These are phyloP conservation scores for Mastacembelus armatus DNA, from an alignment of 2,797 vertebrate species.

Conservation along the genomic window DNA sequence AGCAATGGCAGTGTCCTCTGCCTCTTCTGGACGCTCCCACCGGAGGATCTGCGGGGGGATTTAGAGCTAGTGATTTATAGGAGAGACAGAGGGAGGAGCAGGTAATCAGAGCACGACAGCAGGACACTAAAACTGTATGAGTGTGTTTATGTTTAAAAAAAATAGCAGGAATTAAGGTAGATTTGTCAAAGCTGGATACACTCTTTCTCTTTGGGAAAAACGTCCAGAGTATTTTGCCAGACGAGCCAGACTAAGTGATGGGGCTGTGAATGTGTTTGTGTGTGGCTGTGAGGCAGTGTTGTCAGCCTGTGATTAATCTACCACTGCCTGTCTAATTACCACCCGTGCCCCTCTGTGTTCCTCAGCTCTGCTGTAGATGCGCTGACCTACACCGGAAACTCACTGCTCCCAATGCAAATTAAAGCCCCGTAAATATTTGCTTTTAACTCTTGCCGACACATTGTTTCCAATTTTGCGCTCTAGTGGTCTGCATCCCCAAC, in stretches of 20 bases:
- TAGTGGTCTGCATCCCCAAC: conserved; percentile 57
- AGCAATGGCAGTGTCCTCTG: conserved; percentile 43
- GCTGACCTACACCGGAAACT: conserved; percentile 71
- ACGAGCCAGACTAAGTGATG: conserved; percentile 34
- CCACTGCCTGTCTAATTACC: conserved; percentile 80
- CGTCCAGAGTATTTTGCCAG: conserved; percentile 23
- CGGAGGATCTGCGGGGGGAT: conserved; percentile 25
- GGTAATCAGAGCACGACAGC: conserved; percentile 58
- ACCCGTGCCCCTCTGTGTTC: conserved; percentile 51
- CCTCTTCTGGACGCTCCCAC: conserved; percentile 36
- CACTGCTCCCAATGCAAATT: conserved; percentile 68
- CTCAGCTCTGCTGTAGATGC: conserved; percentile 24
- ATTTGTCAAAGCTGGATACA: conserved; percentile 18
- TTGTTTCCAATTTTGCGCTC: conserved; percentile 84
- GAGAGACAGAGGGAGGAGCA: conserved; percentile 33
- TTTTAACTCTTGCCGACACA: conserved; percentile 80
- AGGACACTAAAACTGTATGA: conserved; percentile 10
- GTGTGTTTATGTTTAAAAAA: conserved; percentile 21
- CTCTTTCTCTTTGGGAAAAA: conserved; percentile 31
- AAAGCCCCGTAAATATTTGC: conserved; percentile 84
- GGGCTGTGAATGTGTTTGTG: conserved; percentile 40
- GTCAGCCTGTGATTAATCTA: conserved; percentile 78
- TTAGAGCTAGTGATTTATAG: conserved; percentile 58
- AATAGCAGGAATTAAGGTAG: neutral
- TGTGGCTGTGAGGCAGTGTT: conserved; percentile 42